Base-by-base conservation (phyloP, 2,888 invertebrate species). In the Cheilosia grossa region DNA sequence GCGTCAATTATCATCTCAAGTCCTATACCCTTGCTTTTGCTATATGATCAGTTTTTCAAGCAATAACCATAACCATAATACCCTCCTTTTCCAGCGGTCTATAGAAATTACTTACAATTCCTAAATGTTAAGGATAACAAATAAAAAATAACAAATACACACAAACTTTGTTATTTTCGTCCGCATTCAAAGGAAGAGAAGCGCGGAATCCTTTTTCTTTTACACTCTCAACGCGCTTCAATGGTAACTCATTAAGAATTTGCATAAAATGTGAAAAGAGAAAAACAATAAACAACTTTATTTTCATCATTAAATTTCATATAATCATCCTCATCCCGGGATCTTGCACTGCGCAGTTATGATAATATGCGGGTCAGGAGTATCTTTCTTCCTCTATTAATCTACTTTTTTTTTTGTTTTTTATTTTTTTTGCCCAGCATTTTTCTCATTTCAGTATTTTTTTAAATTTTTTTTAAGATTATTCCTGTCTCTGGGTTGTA, bases 211-310 rank as follows among this genome's bases (percentile, higher is more conserved):
- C 47, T 37, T 19, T 37, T 61, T 56, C 33, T 24, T 37, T 7
- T 30, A 9, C 9, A 9, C 17, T 49, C 19, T 56, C 49, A 59
- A 27, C 44, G 40, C 56, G 21, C 37, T 49, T 37, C 66, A 82
- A 72, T 82, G 56, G 82, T 42, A 78, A 73, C 66, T 82, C 78
- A 77, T 82, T 82, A 72, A 82, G 24, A 82, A 82, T 78, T 78
- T 78, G 51, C 72, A 82, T 82, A 49, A 59, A 75, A 63, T 10
- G 10, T 10, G 17, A 53, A 53, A 42, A 0, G 42, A 7, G n/a
- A 7, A 72, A 42, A 15, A 24, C 47, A 63, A 2, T 24, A 49
- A 61, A 61, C 66, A 75, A 82, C 53, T 72, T 79, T 56, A 74
- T 79, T 69, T 53, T 83, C 83, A 74, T 79, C 83, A 79, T 79